Evolutionary conservation across 92 coral and sea anemone genomes (phyloP), one percentile per base, ranked within the genome.

Genomic region (Palythoa heliodiscus): DNA sequence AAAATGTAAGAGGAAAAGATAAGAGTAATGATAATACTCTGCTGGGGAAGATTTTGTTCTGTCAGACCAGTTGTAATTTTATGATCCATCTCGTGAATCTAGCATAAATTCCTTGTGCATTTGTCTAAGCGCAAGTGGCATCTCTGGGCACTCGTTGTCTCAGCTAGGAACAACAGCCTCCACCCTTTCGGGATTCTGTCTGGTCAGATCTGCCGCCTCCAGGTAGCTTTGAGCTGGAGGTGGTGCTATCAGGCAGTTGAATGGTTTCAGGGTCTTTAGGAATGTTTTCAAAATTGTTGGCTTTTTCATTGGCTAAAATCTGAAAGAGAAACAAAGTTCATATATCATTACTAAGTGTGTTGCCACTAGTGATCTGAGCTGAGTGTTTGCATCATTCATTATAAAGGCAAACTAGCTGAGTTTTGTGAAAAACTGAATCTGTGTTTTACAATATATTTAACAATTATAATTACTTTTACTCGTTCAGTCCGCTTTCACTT

Each of bases 291-390:
- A 92, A 88, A 88, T 89, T 89, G 71, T 92, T 90, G 23, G 91
- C 90, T 69, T 87, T 91, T 82, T 96, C 98, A 75, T 96, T 96
- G 66, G 91, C 98, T 87, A 96, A 87, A 89, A 96, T 96, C 98
- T 96, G 90, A 25, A 85, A 67, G 67, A 78, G 40, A 77, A 70
- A 60, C 38, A 8, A 57, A 16, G 61, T 14, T 50, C 29, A 87
- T 0, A 23, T 3, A 16, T 5, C 7, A 16, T 54, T 29, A 29
- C 35, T 29, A 29, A 29, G 35, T 29, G 35, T 29, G 35, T 29
- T 29, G 35, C 35, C 35, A 29, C 35, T 29, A 29, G 35, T 29
- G 35, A 29, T 29, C 35, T 29, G 1, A 29, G 35, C 35, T 29
- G 1, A 29, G 35, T 29, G 35, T 0, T 29, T 29, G 35, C 35